Percentiles rank a stretch among this genome's conserved stretches.
Evolutionary conservation across 2,888 invertebrate species (phyloP).

Genomic region (Dascillus cervinus): DNA sequence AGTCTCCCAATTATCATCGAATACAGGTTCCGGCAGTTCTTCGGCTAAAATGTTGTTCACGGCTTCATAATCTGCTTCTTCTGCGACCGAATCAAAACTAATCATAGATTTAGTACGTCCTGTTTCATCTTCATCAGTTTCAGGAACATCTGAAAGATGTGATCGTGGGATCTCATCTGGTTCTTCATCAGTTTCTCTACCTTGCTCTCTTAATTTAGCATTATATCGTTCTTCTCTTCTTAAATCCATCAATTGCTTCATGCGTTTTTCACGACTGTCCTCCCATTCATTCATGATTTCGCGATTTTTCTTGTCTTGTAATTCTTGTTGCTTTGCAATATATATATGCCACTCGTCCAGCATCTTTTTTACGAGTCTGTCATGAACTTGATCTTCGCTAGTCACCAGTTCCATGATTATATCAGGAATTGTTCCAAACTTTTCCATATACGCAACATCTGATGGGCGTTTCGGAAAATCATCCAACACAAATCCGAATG

Average conservation of each 20-base stretch:
- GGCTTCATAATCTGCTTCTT: slow-evolving; percentile 45
- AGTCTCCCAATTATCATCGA: slow-evolving; percentile 44
- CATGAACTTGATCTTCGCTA: slow-evolving; percentile 23
- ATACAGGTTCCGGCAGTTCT: slow-evolving; percentile 45
- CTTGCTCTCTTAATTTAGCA: slow-evolving; percentile 18
- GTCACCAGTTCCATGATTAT: slow-evolving; percentile 47
- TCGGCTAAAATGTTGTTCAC: slow-evolving; percentile 35
- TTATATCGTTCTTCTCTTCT: slow-evolving; percentile 29
- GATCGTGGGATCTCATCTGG: too few relatives aligned
- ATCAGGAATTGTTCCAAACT: slow-evolving; percentile 50
- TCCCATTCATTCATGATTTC: slow-evolving; percentile 27
- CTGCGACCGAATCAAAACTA: slow-evolving; percentile 43
- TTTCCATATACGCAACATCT: slow-evolving; percentile 49
- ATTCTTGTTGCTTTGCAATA: slow-evolving; percentile 34
- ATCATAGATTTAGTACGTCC: slow-evolving; percentile 23
- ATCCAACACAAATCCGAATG: slow-evolving; percentile 51
- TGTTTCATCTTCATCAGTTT: slow-evolving; percentile 16
- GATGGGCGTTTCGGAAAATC: slow-evolving; percentile 52
- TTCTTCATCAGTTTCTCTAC: slow-evolving; percentile 3
- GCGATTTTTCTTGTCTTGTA: slow-evolving; percentile 17
- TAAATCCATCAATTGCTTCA: slow-evolving; percentile 29
- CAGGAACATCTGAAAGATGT: slow-evolving; percentile 3
- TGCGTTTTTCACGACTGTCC: slow-evolving; percentile 22
- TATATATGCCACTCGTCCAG: slow-evolving; percentile 34
- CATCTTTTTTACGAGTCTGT: slow-evolving; percentile 23